phyloP scores from a whole-genome alignment of 2,113 vertebrate species.

The Dasyprocta punctata region DNA sequence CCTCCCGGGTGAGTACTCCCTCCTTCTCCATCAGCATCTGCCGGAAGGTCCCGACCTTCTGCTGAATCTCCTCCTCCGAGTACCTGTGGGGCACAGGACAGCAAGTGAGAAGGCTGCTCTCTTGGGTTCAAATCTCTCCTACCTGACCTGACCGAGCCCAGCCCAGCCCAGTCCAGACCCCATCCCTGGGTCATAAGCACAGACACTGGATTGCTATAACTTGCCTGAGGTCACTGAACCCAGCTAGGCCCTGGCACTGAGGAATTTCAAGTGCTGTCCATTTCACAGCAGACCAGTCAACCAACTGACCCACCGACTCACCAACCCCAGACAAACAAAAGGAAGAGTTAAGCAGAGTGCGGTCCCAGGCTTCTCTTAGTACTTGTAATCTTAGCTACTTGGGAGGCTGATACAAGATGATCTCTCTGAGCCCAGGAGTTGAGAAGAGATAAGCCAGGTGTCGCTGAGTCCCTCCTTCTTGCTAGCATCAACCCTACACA shows the following conservation, averaged over 20 bases:
- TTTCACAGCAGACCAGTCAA: not conserved
- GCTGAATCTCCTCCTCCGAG: slow-evolving; percentile 95
- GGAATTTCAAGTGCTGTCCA: not conserved
- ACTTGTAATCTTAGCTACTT: not conserved
- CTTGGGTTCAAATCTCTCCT: not conserved
- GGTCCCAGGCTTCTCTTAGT: not conserved
- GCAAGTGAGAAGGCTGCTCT: not conserved
- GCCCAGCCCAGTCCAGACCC: not conserved
- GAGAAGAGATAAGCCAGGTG: not conserved
- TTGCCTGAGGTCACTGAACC: not conserved
- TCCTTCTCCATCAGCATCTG: slow-evolving; percentile 99
- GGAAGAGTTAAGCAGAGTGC: not conserved
- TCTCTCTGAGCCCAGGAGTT: not conserved
- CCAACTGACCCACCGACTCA: not conserved
- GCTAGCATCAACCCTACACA: too few species aligned
- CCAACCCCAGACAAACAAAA: not conserved
- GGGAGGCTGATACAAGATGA: not conserved
- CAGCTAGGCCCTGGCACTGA: not conserved
- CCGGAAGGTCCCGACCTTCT: slow-evolving; percentile 98
- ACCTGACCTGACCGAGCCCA: accelerated
- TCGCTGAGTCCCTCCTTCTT: not conserved
- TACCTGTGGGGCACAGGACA: slow-evolving; percentile 89
- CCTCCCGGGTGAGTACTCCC: slow-evolving; percentile 96
- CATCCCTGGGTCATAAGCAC: not conserved
- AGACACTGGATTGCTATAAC: not conserved